phyloP scores from a whole-genome alignment of 2,113 vertebrate genomes.

The Otocyon megalotis region DNA sequence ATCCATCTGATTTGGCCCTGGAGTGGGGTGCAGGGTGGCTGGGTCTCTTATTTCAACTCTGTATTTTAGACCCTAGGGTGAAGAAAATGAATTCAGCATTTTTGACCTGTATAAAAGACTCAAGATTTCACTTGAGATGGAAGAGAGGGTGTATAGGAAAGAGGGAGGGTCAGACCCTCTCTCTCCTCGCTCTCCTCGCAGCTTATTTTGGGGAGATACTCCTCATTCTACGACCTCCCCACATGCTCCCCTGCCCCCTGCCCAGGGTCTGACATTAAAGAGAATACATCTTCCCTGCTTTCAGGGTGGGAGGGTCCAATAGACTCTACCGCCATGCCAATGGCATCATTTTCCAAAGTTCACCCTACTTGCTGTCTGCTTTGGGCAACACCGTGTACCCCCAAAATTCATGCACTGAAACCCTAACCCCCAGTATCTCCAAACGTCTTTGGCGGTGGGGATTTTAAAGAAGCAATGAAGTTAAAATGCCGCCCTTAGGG shows the following conservation, averaged over 20 bases:
- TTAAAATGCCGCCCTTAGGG: background rate
- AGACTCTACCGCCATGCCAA: background rate
- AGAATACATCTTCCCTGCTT: background rate
- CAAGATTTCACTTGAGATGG: background rate
- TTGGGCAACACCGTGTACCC: background rate
- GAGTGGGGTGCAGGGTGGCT: fast-evolving
- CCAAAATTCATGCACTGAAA: background rate
- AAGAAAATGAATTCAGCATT: background rate
- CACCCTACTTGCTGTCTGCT: background rate
- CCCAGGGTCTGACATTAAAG: background rate
- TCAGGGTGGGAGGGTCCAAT: fast-evolving
- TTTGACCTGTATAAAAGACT: background rate
- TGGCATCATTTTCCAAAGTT: background rate
- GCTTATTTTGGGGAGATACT: background rate
- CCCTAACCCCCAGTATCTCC: background rate
- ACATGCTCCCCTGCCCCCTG: fast-evolving
- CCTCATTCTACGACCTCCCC: background rate
- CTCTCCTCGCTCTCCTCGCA: background rate
- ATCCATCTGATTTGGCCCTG: background rate
- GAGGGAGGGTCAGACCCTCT: background rate
- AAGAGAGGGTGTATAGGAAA: background rate
- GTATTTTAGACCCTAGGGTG: background rate
- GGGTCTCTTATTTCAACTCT: background rate
- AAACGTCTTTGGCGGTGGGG: background rate
- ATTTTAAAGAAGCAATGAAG: background rate